Evolutionary conservation across 2,888 invertebrate genomes (phyloP).

Genomic region (Athripsodes cinereus): DNA sequence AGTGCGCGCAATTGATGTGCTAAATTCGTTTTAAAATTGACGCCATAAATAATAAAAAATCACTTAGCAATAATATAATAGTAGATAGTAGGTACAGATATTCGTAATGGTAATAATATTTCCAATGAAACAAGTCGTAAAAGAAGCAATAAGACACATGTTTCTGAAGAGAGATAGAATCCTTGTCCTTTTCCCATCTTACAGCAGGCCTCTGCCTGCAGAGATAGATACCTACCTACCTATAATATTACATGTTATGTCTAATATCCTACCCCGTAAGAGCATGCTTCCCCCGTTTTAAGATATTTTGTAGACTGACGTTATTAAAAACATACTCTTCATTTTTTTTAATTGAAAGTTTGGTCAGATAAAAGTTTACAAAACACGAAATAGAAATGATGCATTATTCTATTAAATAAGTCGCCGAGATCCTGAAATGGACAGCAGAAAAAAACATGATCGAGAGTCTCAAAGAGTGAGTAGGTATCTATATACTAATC

Average conservation of each 20-base stretch:
- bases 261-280: background rate
- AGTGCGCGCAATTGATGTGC: too few relatives aligned
- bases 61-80: background rate
- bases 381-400: too few relatives aligned
- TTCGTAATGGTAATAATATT: conserved; percentile 27
- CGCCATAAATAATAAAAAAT: background rate
- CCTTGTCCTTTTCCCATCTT: conserved; percentile 13
- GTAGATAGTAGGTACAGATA: too few relatives aligned
- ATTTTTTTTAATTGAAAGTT: background rate
- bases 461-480: too few relatives aligned
- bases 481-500: too few relatives aligned
- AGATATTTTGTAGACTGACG: background rate
- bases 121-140: conserved; percentile 46
- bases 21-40: background rate
- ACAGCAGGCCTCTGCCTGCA: background rate
- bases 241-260: background rate
- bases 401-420: too few relatives aligned
- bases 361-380: too few relatives aligned
- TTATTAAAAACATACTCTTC: background rate
- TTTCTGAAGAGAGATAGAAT: conserved; percentile 32
- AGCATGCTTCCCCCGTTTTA: background rate
- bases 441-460: too few relatives aligned
- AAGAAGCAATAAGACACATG: conserved; percentile 49
- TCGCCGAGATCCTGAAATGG: too few relatives aligned
- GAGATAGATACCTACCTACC: too few relatives aligned